phyloP scores from a whole-genome alignment of 1,140 invertebrate species.

The Penaeus vannamei region DNA sequence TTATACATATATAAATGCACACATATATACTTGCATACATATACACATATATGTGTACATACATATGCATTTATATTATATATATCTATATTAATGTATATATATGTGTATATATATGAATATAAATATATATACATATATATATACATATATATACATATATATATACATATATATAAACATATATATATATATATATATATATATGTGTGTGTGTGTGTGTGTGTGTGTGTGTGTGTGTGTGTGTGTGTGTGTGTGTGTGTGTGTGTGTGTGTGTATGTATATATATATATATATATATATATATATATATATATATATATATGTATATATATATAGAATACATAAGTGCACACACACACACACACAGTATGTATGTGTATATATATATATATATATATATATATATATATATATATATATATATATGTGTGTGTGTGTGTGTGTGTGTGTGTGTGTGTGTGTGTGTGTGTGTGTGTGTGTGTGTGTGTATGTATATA shows the following conservation, averaged over 20 bases:
- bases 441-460: no score
- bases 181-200: constrained; percentile 41
- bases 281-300: not conserved
- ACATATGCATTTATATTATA: constrained; percentile 30
- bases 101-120: constrained; percentile 28
- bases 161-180: constrained; percentile 36
- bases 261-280: not conserved
- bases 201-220: constrained; percentile 21
- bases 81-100: constrained; percentile 22
- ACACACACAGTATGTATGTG: no score
- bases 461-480: no score
- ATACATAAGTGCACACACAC: no score
- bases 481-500: no score
- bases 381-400: no score
- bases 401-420: no score
- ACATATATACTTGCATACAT: no score
- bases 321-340: no score
- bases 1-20: no score
- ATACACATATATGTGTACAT: constrained; percentile 28
- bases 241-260: constrained; percentile 6
- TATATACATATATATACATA: constrained; percentile 37
- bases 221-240: constrained; percentile 6
- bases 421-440: no score
- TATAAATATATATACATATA: constrained; percentile 38
- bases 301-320: no score